A percentile compares a stretch with the other conserved stretches of the same genome.
phyloP scores from a whole-genome alignment of 2,797 vertebrate species.

The Dromococcyx pavoninus region DNA sequence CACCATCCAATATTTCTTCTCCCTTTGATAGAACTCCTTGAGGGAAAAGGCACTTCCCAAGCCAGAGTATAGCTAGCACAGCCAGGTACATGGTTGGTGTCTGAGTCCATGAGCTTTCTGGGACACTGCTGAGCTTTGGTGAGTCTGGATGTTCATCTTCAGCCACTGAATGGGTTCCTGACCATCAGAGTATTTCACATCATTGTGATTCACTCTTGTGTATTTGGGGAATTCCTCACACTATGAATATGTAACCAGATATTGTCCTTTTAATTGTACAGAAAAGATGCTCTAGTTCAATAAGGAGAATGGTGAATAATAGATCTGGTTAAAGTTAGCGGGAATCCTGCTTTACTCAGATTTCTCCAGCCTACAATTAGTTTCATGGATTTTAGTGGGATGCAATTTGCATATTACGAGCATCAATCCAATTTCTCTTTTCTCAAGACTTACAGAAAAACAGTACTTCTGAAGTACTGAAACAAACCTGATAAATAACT shows the following conservation, averaged over 20 bases:
- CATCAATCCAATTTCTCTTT: not conserved
- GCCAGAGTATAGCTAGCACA: rapidly evolving
- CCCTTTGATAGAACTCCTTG: not conserved
- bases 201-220: not conserved
- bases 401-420: not conserved
- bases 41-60: not conserved
- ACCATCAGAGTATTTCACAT: not conserved
- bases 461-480: rapidly evolving
- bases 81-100: rapidly evolving
- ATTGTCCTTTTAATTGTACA: not conserved
- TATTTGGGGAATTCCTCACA: not conserved
- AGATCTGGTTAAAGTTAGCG: not conserved
- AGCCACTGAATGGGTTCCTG: not conserved
- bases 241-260: not conserved
- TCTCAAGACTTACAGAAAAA: not conserved
- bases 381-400: not conserved
- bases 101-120: rapidly evolving
- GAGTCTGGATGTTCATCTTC: not conserved
- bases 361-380: not conserved
- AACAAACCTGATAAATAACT: not conserved
- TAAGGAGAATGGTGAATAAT: not conserved
- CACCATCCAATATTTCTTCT: rapidly evolving
- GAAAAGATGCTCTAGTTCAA: not conserved
- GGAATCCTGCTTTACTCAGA: not conserved
- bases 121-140: not conserved